Evolutionary conservation across 2,113 vertebrate species (phyloP).

Genomic region (Pteropus alecto): DNA sequence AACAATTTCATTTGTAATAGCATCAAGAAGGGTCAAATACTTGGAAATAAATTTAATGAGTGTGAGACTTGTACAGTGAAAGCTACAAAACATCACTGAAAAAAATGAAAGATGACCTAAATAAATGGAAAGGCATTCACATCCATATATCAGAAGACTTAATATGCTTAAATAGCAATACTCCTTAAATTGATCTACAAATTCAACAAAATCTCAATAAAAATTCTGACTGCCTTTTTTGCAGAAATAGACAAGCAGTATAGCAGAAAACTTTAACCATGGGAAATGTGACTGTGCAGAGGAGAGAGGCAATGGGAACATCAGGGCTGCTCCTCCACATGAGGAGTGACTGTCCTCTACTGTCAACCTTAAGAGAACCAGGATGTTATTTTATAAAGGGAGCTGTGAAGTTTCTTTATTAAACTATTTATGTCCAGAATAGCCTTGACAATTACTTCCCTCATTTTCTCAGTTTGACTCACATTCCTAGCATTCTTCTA

Average conservation of each 20-base stretch:
- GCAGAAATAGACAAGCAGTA: background rate
- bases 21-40: background rate
- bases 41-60: background rate
- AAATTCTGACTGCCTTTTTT: background rate
- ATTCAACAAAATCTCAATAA: background rate
- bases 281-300: background rate
- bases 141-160: background rate
- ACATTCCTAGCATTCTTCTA: background rate
- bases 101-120: background rate
- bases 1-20: background rate
- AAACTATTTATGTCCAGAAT: background rate
- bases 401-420: background rate
- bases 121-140: background rate
- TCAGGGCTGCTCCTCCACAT: background rate
- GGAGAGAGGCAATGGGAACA: fast-evolving
- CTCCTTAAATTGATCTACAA: background rate
- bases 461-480: background rate
- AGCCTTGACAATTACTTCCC: background rate
- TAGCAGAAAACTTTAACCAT: background rate
- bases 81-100: background rate
- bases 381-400: background rate
- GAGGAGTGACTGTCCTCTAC: background rate
- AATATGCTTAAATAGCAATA: background rate
- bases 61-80: background rate
- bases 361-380: background rate